Base-by-base conservation (phyloP, 2,797 vertebrate genomes). In the Tinamus major region DNA sequence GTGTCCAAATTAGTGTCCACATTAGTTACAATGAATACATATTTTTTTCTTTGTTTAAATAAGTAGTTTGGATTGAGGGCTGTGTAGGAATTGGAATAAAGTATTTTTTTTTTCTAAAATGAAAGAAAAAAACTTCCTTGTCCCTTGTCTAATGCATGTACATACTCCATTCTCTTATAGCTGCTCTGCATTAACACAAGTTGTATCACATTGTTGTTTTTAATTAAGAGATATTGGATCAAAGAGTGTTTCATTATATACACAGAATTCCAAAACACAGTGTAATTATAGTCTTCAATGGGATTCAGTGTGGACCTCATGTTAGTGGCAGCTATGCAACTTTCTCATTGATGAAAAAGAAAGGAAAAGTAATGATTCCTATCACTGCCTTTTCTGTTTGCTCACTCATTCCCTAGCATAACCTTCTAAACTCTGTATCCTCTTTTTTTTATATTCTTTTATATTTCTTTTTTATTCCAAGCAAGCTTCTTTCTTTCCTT, bases 171-270 rank as follows among this genome's bases (percentile, higher is more conserved):
- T 95, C 48, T 95, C 94, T 93, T 78, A 95, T 92, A 59, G 74
- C 70, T 94, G 33, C 91, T 95, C 55, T 80, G 17, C 95, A 56
- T 21, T 74, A 87, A 87, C 44, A 10, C 1, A 79, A 77, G 41
- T 59, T 94, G 41, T 67, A 85, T 79, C 83, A 18, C 68, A 59
- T 53, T 94, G 94, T 96, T 85, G 4, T 1, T 96, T 96, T 96
- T 95, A 94, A 94, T 96, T 95, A 96, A 91, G 75, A 96, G 78
- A 75, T 81, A 94, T 83, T 93, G 92, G 58, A 91, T 82, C 90
- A 93, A 88, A 94, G 59, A 93, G 27, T 44, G 80, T 13, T 87
- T 95, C 44, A 91, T n/a, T 94, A 94, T 94, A 71, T 81, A 79
- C 59, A 68, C 61, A 94, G 84, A 96, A 94, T 76, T 82, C 81